phyloP scores from a whole-genome alignment of 2,888 invertebrate species.

The Stenodera caucasica region DNA sequence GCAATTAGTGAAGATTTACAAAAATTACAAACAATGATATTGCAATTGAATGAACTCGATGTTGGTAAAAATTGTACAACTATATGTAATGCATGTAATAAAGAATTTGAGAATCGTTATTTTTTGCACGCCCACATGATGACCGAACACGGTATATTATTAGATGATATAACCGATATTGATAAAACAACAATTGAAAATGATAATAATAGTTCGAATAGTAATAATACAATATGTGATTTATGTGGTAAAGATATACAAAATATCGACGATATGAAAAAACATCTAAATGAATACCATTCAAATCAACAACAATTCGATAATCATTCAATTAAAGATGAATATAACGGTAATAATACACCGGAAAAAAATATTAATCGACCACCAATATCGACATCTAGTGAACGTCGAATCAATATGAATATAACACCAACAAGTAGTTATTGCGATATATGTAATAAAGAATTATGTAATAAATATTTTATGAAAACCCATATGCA shows the following conservation, averaged over 20 bases:
- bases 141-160: conserved; percentile 65
- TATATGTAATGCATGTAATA: conserved; percentile 70
- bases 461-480: conserved; percentile 98
- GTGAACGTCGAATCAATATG: conserved; percentile 63
- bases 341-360: conserved; percentile 54
- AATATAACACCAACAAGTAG: conserved; percentile 75
- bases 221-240: conserved; percentile 53
- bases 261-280: conserved; percentile 67
- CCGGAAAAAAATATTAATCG: conserved; percentile 56
- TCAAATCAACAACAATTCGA: conserved; percentile 47
- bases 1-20: conserved; percentile 83
- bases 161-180: conserved; percentile 54
- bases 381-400: conserved; percentile 40
- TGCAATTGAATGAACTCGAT: conserved; percentile 81
- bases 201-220: conserved; percentile 47
- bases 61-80: conserved; percentile 58
- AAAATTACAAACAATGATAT: conserved; percentile 88
- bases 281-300: conserved; percentile 71
- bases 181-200: conserved; percentile 46
- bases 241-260: conserved; percentile 54
- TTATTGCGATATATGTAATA: conserved; percentile 97
- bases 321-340: conserved; percentile 41
- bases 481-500: conserved; percentile 99
- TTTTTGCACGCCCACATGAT: conserved; percentile 70
- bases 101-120: conserved; percentile 72